These are phyloP conservation scores for Chiloscyllium plagiosum DNA, from an alignment of 2,113 vertebrate species.

Conservation along the genomic window DNA sequence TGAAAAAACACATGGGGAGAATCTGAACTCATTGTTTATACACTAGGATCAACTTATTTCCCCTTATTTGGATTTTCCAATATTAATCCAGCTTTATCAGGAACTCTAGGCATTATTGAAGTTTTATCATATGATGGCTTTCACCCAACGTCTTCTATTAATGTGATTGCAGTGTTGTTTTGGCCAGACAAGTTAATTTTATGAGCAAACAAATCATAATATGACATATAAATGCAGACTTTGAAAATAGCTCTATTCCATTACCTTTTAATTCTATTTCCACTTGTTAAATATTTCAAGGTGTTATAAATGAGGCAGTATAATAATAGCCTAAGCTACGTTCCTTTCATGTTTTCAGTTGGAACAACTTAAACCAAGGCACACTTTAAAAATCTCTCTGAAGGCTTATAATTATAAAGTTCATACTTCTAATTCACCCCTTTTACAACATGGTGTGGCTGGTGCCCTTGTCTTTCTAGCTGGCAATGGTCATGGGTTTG, in stretches of 20 bases:
- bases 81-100: not conserved
- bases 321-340: too few relatives aligned
- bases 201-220: not conserved
- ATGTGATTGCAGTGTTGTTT: not conserved
- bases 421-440: not conserved
- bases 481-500: too few relatives aligned
- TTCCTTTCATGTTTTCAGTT: not conserved
- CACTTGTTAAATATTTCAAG: slow-evolving; percentile 1
- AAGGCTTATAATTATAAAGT: not conserved
- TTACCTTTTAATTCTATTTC: not conserved
- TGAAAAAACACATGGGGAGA: not conserved
- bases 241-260: not conserved
- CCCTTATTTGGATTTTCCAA: not conserved
- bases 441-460: not conserved
- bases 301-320: not conserved
- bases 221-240: not conserved
- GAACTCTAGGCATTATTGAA: not conserved
- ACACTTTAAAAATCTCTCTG: not conserved
- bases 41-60: not conserved
- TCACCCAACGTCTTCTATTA: not conserved
- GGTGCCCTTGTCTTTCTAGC: too few relatives aligned
- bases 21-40: not conserved
- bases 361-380: not conserved
- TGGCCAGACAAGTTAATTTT: not conserved
- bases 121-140: not conserved